Base-by-base conservation (phyloP, 2,888 invertebrate genomes). In the Auanema sp. region DNA sequence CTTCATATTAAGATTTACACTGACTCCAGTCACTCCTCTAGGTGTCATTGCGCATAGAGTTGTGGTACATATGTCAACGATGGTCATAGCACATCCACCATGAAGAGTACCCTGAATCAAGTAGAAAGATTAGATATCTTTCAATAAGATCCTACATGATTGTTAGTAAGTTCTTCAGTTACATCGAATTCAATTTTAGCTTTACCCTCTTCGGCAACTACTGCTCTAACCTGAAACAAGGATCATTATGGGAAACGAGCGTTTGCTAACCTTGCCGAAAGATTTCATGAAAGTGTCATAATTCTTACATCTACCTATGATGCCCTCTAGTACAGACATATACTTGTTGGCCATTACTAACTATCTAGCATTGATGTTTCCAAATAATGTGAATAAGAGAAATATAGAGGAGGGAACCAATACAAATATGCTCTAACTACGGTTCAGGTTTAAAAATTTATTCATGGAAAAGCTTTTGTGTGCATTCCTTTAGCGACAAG, bases 401-500 rank as follows among this genome's bases (percentile, higher is more conserved):
- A 33, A 33, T 33, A 33, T 5, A 33, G 8, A 5, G 33, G 33
- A 33, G 33, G 33, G 33, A 33, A 33, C 33, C 33, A 33, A 33
- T 33, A 8, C 8, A 33, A 33, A 3, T 33, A 33, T 8, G 33
- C 33, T 33, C 33, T 33, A 33, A 33, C 4, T 8, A 5, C 8
- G 33, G 33, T 33, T 33, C 33, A 8, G 8, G 8, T 5, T 33
- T 8, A 33, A 33, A 33, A 8, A 33, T 33, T 33, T 33, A 33
- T 33, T 33, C 33, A 33, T 14, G 76, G 71, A 58, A 79, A 78
- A 12, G 81, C 81, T 84, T 93, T 93, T 0, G 91, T 92, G 83
- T 95, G 94, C 64, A 89, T 88, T 44, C 92, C 94, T 68, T 89
- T 90, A 3, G 92, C 93, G 56, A 95, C 84, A 1, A 93, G 76